Conservation (phyloP, 2,888 invertebrate genomes). For the Hypercompe scribonia region DNA sequence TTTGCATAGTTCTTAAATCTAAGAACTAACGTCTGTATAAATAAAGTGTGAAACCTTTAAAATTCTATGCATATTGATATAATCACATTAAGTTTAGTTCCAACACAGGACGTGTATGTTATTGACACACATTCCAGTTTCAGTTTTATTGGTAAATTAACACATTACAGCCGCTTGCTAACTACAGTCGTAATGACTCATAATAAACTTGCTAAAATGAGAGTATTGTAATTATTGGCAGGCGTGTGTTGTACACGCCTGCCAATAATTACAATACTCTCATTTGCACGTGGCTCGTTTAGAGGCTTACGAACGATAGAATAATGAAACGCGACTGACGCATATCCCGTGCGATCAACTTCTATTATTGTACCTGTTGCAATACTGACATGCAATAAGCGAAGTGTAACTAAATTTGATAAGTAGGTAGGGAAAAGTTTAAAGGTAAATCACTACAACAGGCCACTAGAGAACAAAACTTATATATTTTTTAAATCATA, state of each 20-base stretch:
- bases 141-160: slow-evolving; percentile 6
- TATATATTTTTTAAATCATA: too few relatives aligned
- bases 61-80: neutral
- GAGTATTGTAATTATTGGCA: slow-evolving; percentile 5
- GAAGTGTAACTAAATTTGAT: neutral
- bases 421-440: neutral
- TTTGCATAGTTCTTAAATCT: too few relatives aligned
- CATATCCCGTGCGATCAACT: neutral
- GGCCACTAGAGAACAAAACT: too few relatives aligned
- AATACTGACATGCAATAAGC: neutral
- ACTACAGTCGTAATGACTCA: slow-evolving; percentile 16
- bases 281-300: neutral
- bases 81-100: neutral
- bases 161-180: slow-evolving; percentile 13
- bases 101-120: neutral
- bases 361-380: neutral
- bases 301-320: neutral
- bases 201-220: slow-evolving; percentile 1
- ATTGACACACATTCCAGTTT: slow-evolving; percentile 1
- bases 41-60: neutral
- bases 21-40: too few relatives aligned
- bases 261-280: too few relatives aligned
- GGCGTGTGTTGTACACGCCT: too few relatives aligned
- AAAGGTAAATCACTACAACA: neutral
- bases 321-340: neutral